phyloP scores from a whole-genome alignment of 2,113 vertebrate genomes.

The Sarotherodon lohbergeri region DNA sequence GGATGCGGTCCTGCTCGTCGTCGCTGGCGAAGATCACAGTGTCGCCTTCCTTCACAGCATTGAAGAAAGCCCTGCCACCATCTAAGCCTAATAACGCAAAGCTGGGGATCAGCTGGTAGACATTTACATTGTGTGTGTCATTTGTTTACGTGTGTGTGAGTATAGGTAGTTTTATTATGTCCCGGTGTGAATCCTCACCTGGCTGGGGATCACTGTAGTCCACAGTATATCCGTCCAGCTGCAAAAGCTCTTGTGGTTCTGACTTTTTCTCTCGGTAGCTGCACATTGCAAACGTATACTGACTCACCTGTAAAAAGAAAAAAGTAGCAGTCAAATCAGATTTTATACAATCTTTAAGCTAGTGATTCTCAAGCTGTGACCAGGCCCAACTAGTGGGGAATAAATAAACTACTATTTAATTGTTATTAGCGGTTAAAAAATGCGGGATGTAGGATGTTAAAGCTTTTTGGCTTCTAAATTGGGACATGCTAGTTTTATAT shows the following conservation, averaged over 20 bases:
- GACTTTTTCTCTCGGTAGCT: conserved; percentile 99
- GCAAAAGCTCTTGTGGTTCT: conserved; percentile 95
- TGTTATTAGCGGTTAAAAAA: neutral
- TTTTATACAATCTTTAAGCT: neutral
- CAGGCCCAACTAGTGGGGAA: neutral
- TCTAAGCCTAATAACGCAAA: conserved; percentile 81
- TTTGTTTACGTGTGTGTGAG: neutral
- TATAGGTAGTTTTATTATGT: neutral
- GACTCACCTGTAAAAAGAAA: conserved; percentile 85
- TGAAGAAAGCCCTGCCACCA: conserved; percentile 96
- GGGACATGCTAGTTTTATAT: neutral
- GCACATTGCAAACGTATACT: conserved; percentile 99
- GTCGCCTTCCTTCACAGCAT: conserved; percentile 98
- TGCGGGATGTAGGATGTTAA: neutral
- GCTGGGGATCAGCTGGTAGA: neutral
- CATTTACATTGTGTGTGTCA: neutral
- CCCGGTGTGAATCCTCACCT: conserved; percentile 68
- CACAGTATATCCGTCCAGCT: conserved; percentile 97
- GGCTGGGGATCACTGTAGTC: conserved; percentile 98
- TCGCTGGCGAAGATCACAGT: conserved; percentile 98
- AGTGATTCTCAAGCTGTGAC: neutral
- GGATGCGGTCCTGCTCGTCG: conserved; percentile 96
- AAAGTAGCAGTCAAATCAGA: neutral
- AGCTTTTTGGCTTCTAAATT: neutral
- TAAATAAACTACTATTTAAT: neutral